Base-by-base conservation (phyloP, 2,797 vertebrate genomes). In the Sebastes hubbsi region DNA sequence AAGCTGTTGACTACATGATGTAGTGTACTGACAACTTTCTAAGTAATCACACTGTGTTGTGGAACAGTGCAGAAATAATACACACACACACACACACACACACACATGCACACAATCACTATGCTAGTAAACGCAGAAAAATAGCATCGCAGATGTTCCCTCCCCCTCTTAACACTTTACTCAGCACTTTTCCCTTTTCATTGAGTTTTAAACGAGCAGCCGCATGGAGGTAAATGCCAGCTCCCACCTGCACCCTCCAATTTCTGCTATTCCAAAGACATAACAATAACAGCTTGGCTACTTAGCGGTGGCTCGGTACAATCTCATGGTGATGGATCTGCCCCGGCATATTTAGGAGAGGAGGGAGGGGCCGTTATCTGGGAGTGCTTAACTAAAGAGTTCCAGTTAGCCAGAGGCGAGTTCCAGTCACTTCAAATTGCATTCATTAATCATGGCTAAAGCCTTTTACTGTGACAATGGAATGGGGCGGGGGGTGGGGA, bases 121-220 rank as follows among this genome's bases (percentile, higher is more conserved):
- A 63, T 6, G 3, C 49, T 3, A 54, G 77, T 78, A 75, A 82
- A 83, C 3, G 1, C 54, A 82, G 70, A 78, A 76, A 77, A 87
- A 88, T 77, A 64, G 65, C 74, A 74, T 73, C 85, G 63, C 90
- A 90, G 89, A 89, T 92, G 86, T 84, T 85, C 64, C 22, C 65
- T 69, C 71, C 65, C 65, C 74, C 83, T 74, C 78, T 72, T 70
- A 88, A 65, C 80, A 71, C 85, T 86, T 77, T 58, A 71, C 80
- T 90, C 90, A 91, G 90, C 90, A 84, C 80, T 88, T 91, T 87
- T 68, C 55, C 27, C 55, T 68, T 88, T 86, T 83, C 82, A 87
- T 42, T 82, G 80, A 70, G 62, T 89, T 90, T 90, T 89, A 85
- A 92, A 90, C 18, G 64, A 91, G 80, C 80, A 36, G 70, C 68